A percentile compares a stretch with the other conserved stretches of the same genome.
phyloP scores from a whole-genome alignment of 2,113 vertebrate genomes.

The Semicossyphus pulcher region DNA sequence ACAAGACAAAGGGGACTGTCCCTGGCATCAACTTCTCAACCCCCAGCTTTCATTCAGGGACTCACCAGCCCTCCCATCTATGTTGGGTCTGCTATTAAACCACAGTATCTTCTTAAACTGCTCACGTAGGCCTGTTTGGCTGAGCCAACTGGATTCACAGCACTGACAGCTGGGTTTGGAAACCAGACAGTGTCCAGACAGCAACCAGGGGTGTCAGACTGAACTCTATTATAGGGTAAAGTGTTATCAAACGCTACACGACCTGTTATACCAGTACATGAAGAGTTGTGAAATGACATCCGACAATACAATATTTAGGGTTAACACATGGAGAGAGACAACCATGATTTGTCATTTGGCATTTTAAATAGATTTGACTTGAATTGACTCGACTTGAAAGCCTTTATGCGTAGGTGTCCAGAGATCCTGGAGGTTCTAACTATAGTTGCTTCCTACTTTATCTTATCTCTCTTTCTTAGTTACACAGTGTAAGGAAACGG shows the following conservation, averaged over 20 bases:
- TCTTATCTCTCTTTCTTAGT: too few relatives aligned
- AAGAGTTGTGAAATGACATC: too few relatives aligned
- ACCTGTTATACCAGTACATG: too few relatives aligned
- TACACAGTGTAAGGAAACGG: too few relatives aligned
- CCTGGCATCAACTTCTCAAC: constrained; percentile 69
- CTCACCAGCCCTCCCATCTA: constrained; percentile 53
- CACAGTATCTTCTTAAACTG: constrained; percentile 68
- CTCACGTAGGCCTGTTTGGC: constrained; percentile 62
- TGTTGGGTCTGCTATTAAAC: constrained; percentile 66
- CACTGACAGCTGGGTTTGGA: constrained; percentile 61
- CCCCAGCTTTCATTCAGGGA: constrained; percentile 67
- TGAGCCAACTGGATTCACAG: constrained; percentile 43
- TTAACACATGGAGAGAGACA: too few relatives aligned
- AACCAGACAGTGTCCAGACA: constrained; percentile 65
- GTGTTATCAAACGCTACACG: background rate
- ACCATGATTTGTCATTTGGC: too few relatives aligned
- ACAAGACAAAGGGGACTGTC: constrained; percentile 78
- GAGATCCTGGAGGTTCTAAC: too few relatives aligned
- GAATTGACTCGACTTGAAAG: too few relatives aligned
- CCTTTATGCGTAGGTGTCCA: too few relatives aligned
- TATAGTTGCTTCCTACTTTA: too few relatives aligned
- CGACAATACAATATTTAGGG: too few relatives aligned
- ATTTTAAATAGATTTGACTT: too few relatives aligned
- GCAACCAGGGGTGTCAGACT: constrained; percentile 16
- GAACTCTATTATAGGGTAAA: constrained; percentile 2